Conservation (phyloP, 1,140 invertebrate genomes). For the Drosophila santomea region DNA sequence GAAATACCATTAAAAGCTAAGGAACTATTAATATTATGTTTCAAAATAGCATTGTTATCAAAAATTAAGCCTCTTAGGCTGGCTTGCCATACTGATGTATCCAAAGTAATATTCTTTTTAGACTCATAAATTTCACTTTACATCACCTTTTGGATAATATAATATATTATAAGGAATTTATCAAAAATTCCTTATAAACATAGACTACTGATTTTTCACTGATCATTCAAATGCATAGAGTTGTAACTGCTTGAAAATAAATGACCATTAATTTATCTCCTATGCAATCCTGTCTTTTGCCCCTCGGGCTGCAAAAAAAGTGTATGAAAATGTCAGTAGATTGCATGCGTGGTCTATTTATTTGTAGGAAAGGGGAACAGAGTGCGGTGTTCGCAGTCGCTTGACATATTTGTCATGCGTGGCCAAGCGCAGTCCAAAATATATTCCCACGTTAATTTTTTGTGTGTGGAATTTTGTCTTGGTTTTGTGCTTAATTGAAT, state of each 20-base stretch:
- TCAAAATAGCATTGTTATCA: no score
- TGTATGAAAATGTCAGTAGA: conserved; percentile 19
- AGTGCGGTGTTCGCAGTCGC: background rate
- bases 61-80: no score
- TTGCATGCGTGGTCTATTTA: conserved; percentile 69
- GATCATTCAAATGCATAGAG: conserved; percentile 2
- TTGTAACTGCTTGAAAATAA: conserved; percentile 31
- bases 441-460: conserved; percentile 75
- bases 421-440: conserved; percentile 31
- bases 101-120: no score
- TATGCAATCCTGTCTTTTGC: conserved; percentile 11
- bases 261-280: conserved; percentile 35
- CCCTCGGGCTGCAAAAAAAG: conserved; percentile 12
- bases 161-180: background rate
- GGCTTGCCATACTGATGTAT: no score
- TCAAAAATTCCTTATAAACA: no score
- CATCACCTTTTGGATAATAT: no score
- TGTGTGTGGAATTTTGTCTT: background rate
- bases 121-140: no score
- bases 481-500: conserved; percentile 65
- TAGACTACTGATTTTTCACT: conserved; percentile 6
- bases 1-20: background rate
- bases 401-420: conserved; percentile 67
- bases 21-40: background rate
- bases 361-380: conserved; percentile 4